Conservation (phyloP, 2,888 invertebrate genomes). For the Catocala nupta region DNA sequence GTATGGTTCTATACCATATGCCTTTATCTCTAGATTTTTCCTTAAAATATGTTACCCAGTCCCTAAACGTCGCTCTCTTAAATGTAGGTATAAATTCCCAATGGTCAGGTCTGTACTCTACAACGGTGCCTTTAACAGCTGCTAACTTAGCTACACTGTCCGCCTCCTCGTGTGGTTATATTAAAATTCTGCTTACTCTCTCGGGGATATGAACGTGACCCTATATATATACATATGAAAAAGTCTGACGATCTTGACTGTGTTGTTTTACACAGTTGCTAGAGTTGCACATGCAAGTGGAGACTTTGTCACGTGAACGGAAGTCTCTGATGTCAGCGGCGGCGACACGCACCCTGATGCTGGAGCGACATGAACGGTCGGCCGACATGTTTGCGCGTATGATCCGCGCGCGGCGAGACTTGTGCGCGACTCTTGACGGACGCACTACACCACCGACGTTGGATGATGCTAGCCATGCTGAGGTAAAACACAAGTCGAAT, state of each 20-base stretch:
- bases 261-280: slow-evolving; percentile 58
- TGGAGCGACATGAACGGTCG: slow-evolving; percentile 80
- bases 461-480: slow-evolving; percentile 55
- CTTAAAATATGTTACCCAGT: too few relatives aligned
- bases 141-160: too few relatives aligned
- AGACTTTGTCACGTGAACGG: slow-evolving; percentile 72
- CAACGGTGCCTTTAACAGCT: too few relatives aligned
- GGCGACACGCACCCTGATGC: slow-evolving; percentile 78
- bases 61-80: too few relatives aligned
- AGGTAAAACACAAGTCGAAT: slow-evolving; percentile 49
- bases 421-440: slow-evolving; percentile 66
- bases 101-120: too few relatives aligned
- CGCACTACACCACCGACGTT: slow-evolving; percentile 50
- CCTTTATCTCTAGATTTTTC: too few relatives aligned
- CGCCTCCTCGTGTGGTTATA: too few relatives aligned
- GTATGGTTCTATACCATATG: too few relatives aligned
- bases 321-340: slow-evolving; percentile 72
- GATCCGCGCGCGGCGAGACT: slow-evolving; percentile 69
- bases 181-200: too few relatives aligned
- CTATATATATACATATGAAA: too few relatives aligned
- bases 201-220: too few relatives aligned
- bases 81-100: too few relatives aligned
- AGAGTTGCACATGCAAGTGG: slow-evolving; percentile 78
- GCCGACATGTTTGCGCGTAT: slow-evolving; percentile 74
- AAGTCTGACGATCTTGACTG: neutral